These are phyloP conservation scores for Artibeus jamaicensis DNA, from an alignment of 2,797 vertebrate genomes.

Conservation along the genomic window DNA sequence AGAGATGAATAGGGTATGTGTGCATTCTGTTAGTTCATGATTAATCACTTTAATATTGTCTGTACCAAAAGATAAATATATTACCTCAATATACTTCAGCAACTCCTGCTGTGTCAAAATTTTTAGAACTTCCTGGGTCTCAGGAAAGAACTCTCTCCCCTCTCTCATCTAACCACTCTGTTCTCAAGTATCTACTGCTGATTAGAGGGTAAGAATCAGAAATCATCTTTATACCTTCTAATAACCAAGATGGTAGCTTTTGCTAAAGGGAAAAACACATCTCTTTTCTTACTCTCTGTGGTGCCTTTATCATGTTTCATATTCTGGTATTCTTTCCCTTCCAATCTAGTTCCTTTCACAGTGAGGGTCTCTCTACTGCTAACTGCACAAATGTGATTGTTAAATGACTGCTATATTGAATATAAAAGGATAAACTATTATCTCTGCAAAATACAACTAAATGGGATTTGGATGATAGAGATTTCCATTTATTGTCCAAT, in stretches of 20 bases:
- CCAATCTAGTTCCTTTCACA: background rate
- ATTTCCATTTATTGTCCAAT: background rate
- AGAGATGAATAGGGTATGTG: background rate
- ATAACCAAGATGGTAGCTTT: background rate
- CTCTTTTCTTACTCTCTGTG: background rate
- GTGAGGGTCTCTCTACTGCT: background rate
- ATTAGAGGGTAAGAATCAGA: background rate
- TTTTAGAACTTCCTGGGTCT: background rate
- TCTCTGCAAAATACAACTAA: background rate
- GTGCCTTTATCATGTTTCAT: background rate
- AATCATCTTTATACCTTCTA: background rate
- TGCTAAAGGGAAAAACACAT: background rate
- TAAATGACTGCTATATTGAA: background rate
- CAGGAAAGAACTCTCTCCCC: background rate
- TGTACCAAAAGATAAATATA: background rate
- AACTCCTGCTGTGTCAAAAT: background rate
- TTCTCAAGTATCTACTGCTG: background rate
- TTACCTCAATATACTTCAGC: background rate
- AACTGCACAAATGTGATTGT: background rate
- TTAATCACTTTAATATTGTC: background rate
- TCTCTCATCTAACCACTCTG: background rate
- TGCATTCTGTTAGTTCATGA: background rate
- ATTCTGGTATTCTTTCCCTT: background rate
- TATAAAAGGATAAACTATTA: background rate
- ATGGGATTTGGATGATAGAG: background rate